phyloP scores from a whole-genome alignment of 2,888 invertebrate species.

The Cyclophora punctaria region DNA sequence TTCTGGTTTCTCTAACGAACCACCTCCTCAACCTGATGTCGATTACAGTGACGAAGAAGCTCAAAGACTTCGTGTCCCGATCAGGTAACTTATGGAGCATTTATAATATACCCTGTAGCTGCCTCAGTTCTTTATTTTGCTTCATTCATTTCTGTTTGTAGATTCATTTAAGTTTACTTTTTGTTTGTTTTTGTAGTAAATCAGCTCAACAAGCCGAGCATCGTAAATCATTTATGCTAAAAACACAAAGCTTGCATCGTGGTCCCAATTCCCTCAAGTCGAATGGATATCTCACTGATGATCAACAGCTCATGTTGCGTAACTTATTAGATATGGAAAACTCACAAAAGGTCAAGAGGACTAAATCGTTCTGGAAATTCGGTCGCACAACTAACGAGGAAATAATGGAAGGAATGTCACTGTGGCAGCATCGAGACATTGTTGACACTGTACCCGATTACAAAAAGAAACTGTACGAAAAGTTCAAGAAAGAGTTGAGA shows the following conservation, averaged over 20 bases:
- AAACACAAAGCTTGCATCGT: constrained; percentile 67
- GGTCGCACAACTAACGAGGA: constrained; percentile 82
- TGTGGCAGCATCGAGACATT: constrained; percentile 89
- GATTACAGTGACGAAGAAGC: constrained; percentile 94
- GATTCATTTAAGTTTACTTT: constrained; percentile 30
- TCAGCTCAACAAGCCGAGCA: constrained; percentile 50
- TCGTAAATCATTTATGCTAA: constrained; percentile 59
- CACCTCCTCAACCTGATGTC: constrained; percentile 90
- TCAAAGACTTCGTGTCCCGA: constrained; percentile 76
- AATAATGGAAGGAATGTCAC: constrained; percentile 88
- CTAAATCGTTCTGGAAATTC: constrained; percentile 91
- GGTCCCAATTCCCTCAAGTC: constrained; percentile 46
- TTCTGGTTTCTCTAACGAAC: constrained; percentile 93
- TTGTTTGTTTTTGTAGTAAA: constrained; percentile 60
- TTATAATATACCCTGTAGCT: background rate
- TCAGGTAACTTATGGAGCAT: constrained; percentile 63
- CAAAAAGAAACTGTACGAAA: constrained; percentile 64
- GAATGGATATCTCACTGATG: constrained; percentile 72
- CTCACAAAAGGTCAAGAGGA: constrained; percentile 82
- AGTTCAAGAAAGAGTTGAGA: constrained; percentile 59
- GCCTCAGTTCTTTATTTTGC: constrained; percentile 2
- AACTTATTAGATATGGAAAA: constrained; percentile 74
- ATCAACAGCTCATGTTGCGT: constrained; percentile 68
- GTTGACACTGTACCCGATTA: constrained; percentile 80
- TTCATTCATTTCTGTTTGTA: constrained; percentile 21